Percentiles rank a stretch among this genome's conserved stretches.
phyloP scores from a whole-genome alignment of 2,113 vertebrate genomes.

The Ageneiosus marmoratus region DNA sequence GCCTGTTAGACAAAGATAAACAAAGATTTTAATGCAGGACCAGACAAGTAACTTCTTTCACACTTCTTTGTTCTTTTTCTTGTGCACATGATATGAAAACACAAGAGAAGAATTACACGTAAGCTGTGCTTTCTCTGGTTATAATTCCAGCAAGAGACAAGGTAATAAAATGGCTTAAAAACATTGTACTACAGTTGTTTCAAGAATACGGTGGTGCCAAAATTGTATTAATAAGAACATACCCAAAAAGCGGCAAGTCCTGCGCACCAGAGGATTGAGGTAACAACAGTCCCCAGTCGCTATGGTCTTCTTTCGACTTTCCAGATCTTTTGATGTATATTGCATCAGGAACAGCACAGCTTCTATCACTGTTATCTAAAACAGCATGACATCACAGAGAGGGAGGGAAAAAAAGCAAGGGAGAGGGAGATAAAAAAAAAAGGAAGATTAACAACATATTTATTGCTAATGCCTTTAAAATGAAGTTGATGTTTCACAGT shows the following conservation, averaged over 20 bases:
- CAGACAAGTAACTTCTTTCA: conserved; percentile 59
- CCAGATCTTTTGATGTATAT: conserved; percentile 94
- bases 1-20: conserved; percentile 29
- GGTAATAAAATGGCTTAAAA: not conserved
- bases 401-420: not conserved
- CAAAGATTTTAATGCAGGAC: conserved; percentile 51
- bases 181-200: not conserved
- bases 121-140: not conserved
- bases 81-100: conserved; percentile 28
- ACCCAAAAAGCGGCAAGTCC: conserved; percentile 96
- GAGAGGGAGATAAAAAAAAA: not conserved
- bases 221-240: conserved; percentile 57
- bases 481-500: conserved; percentile 6
- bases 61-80: conserved; percentile 50
- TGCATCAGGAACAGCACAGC: conserved; percentile 95
- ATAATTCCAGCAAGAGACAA: not conserved
- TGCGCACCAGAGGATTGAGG: conserved; percentile 93
- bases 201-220: not conserved
- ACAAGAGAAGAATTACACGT: not conserved
- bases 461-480: conserved; percentile 4
- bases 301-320: conserved; percentile 92
- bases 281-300: conserved; percentile 97
- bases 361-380: conserved; percentile 92
- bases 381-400: conserved; percentile 59
- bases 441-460: conserved; percentile 6